These are phyloP conservation scores for Galaxea fascicularis DNA, from an alignment of 92 coral and sea anemone species.

Conservation along the genomic window DNA sequence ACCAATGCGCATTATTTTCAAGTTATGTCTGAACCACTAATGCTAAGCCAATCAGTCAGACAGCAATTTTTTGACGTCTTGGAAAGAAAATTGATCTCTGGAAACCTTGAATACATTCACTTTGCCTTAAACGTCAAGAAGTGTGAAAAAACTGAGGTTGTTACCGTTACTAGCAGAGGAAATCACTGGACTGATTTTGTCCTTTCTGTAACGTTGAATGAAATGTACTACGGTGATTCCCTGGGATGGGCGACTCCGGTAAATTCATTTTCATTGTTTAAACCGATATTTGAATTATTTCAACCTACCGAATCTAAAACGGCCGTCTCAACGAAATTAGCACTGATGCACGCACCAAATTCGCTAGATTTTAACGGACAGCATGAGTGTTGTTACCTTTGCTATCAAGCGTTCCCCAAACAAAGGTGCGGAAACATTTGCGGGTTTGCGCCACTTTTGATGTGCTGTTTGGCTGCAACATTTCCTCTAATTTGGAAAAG, in stretches of 20 bases:
- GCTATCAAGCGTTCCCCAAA: constrained; percentile 22
- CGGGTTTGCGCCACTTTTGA: constrained; percentile 25
- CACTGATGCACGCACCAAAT: constrained; percentile 12
- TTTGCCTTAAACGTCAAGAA: constrained; percentile 30
- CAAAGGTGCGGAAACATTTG: constrained; percentile 27
- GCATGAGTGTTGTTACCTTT: constrained; percentile 28
- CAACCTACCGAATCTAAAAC: background rate
- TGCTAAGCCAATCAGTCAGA: constrained; percentile 20
- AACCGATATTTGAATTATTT: constrained; percentile 18
- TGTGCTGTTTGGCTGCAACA: constrained; percentile 41
- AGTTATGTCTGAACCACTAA: constrained; percentile 24
- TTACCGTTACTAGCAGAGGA: constrained; percentile 11
- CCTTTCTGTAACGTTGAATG: constrained; percentile 24
- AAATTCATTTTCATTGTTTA: constrained; percentile 20
- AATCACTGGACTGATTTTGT: constrained; percentile 24
- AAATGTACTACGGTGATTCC: constrained; percentile 31
- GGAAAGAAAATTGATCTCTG: background rate
- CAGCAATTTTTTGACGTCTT: constrained; percentile 27
- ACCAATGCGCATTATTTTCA: constrained; percentile 22
- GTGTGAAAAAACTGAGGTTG: constrained; percentile 4
- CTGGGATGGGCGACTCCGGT: constrained; percentile 13
- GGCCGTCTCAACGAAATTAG: constrained; percentile 5
- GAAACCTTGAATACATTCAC: constrained; percentile 31
- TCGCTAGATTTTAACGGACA: constrained; percentile 10
- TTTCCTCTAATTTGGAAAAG: constrained; percentile 15